Conservation (phyloP, 2,113 vertebrate genomes). For the Elephantulus edwardii region DNA sequence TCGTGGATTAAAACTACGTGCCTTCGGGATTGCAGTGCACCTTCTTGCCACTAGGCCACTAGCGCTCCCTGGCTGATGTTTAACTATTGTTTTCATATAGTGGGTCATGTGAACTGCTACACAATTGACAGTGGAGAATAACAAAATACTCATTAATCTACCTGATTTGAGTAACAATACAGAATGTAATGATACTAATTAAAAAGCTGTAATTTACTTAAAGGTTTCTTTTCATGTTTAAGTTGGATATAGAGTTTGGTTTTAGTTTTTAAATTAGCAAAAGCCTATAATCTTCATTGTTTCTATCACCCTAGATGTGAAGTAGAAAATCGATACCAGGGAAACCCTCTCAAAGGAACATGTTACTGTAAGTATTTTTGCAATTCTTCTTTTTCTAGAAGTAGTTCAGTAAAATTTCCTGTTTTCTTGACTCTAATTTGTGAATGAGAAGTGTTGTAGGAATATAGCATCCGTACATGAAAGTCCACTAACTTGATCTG, state of each 20-base stretch:
- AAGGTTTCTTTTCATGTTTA: constrained; percentile 35
- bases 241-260: constrained; percentile 43
- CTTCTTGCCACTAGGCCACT: too few relatives aligned
- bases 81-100: not conserved
- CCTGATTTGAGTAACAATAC: not conserved
- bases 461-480: not conserved
- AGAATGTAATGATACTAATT: constrained; percentile 20
- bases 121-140: not conserved
- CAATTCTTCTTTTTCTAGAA: constrained; percentile 54
- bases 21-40: too few relatives aligned
- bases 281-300: constrained; percentile 65
- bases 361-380: constrained; percentile 95
- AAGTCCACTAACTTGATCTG: not conserved
- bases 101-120: not conserved
- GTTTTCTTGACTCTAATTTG: constrained; percentile 34
- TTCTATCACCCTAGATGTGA: constrained; percentile 89
- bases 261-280: constrained; percentile 15
- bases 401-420: constrained; percentile 13
- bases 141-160: not conserved
- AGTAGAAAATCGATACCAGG: constrained; percentile 98
- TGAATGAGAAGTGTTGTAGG: not conserved
- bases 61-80: not conserved
- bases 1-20: too few relatives aligned
- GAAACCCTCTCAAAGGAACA: constrained; percentile 98
- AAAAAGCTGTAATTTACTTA: not conserved